Evolutionary conservation across 2,113 vertebrate genomes (phyloP), one percentile per base, ranked within the genome.

Genomic region (Nothocercus julius): DNA sequence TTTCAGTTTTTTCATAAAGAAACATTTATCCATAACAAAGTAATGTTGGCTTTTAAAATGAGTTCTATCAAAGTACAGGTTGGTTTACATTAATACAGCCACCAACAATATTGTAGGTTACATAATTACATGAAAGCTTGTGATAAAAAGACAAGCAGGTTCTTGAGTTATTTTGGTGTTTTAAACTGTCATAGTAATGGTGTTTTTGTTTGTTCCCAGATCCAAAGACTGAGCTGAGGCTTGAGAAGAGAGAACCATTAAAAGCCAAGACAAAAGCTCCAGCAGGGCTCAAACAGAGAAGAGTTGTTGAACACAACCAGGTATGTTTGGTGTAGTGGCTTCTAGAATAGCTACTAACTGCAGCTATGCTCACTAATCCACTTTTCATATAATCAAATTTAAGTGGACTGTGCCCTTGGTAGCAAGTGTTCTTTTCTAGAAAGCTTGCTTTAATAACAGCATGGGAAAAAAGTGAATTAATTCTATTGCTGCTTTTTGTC

Each of bases 211-310:
- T 94, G 83, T 97, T 97, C 94, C 92, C 95, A 97, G 98, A 98
- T 93, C 96, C 97, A 3, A 98, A 98, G 82, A 92, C 97, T 47
- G 98, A 99, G 32, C 97, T 98, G 69, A 97, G 98, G 79, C 98
- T 98, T 97, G 99, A 99, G 97, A 98, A 98, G 95, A 98, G 98
- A 94, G 98, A 98, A 92, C 97, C 98, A 12, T 63, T 99, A 87
- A 98, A 99, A 97, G 97, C 98, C 97, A 98, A 98, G 97, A 98
- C 96, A 54, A 99, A 99, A 97, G 96, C 96, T 8, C 97, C 98
- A 13, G 95, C 98, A 87, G 94, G 97, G 40, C 92, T 97, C 79
- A 98, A 98, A 87, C 98, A 98, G 93, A 98, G 97, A 94, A 98
- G 97, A 98, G 91, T 93, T 75, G 88, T 94, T 79, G 98, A 99